phyloP scores from a whole-genome alignment of 2,113 vertebrate species.

The Cyanoderma ruficeps region DNA sequence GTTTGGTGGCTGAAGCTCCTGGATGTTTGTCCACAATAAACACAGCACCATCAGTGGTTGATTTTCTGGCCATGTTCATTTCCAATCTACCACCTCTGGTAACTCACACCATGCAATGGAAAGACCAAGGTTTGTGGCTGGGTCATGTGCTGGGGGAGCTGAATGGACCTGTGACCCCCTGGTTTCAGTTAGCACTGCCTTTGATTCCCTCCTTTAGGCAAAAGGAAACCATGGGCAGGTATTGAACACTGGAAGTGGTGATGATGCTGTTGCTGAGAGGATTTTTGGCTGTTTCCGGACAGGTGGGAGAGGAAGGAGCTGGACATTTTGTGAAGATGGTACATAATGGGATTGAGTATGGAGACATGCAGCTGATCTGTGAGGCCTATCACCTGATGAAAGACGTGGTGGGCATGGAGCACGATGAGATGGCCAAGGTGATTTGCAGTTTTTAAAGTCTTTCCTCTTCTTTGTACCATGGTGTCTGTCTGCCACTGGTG shows the following conservation, averaged over 20 bases:
- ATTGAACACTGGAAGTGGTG: neutral
- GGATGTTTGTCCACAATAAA: neutral
- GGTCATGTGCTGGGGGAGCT: neutral
- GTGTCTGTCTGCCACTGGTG: neutral
- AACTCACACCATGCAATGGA: neutral
- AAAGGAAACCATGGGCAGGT: neutral
- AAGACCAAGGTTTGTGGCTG: neutral
- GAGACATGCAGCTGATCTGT: conserved; percentile 98
- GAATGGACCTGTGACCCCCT: neutral
- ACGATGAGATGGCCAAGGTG: conserved; percentile 91
- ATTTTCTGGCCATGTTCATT: neutral
- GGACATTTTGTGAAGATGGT: conserved; percentile 99
- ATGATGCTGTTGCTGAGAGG: neutral
- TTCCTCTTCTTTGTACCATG: neutral
- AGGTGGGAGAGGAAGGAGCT: conserved; percentile 95
- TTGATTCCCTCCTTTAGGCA: neutral
- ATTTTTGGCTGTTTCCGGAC: neutral
- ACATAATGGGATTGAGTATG: conserved; percentile 98
- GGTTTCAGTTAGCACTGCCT: neutral
- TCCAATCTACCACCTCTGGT: neutral
- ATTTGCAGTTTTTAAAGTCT: neutral
- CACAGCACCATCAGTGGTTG: neutral
- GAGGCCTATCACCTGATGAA: conserved; percentile 99
- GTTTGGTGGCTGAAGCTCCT: neutral
- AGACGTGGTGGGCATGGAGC: conserved; percentile 88